Conservation (phyloP, 2,113 vertebrate species). For the Marmota monax region DNA sequence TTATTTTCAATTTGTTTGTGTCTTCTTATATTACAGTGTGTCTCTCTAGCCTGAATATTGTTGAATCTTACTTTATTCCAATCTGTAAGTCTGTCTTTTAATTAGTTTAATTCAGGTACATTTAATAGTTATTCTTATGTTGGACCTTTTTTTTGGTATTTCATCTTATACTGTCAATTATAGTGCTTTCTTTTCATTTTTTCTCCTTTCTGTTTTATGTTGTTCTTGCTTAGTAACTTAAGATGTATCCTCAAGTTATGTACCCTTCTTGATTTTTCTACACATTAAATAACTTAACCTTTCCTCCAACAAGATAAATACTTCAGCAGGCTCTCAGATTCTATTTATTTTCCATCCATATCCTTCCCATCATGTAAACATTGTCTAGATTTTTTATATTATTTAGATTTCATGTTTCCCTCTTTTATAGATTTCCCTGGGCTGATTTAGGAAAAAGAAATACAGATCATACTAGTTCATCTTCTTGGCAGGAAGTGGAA, state of each 20-base stretch:
- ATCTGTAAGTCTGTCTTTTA: background rate
- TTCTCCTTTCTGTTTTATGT: background rate
- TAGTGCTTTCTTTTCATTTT: background rate
- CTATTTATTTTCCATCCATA: constrained; percentile 11
- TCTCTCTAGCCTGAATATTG: constrained; percentile 15
- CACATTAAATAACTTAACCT: background rate
- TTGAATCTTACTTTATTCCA: constrained; percentile 32
- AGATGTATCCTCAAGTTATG: background rate
- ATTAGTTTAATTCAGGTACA: background rate
- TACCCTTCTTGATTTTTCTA: background rate
- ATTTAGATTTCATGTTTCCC: constrained; percentile 1
- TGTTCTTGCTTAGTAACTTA: background rate
- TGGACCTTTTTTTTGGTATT: constrained; percentile 7
- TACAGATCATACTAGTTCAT: background rate
- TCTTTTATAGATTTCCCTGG: background rate
- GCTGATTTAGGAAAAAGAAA: constrained; percentile 17
- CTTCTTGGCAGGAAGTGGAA: background rate
- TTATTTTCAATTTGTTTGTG: constrained; percentile 19
- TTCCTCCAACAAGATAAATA: background rate
- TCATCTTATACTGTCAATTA: constrained; percentile 37
- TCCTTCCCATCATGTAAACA: background rate
- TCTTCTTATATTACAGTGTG: background rate
- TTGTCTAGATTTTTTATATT: constrained; percentile 19
- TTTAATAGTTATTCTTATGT: background rate
- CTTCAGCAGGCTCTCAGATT: background rate